A percentile compares a stretch with the other conserved stretches of the same genome.
phyloP scores from a whole-genome alignment of 2,888 invertebrate genomes.

The Venusia cambrica region DNA sequence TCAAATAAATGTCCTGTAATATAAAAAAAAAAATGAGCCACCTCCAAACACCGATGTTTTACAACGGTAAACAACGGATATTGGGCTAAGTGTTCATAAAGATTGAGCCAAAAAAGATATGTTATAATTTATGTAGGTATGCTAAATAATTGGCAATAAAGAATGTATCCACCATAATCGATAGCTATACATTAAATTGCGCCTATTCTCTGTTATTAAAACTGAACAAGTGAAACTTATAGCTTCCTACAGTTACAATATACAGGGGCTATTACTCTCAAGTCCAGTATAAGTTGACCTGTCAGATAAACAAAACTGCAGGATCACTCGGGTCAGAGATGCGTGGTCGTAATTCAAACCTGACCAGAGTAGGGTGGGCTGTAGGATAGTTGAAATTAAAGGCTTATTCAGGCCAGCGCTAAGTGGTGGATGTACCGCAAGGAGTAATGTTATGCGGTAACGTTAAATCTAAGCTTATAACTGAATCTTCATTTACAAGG shows the following conservation, averaged over 20 bases:
- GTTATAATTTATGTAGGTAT: no score
- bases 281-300: constrained; percentile 44
- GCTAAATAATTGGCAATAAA: no score
- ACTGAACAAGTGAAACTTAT: constrained; percentile 51
- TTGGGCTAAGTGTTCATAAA: no score
- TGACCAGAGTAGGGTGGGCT: constrained; percentile 42
- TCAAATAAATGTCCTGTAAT: no score
- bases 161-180: constrained; percentile 15
- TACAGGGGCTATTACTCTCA: constrained; percentile 36
- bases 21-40: no score
- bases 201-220: constrained; percentile 46
- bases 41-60: no score
- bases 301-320: constrained; percentile 40
- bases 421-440: constrained; percentile 52
- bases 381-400: constrained; percentile 30
- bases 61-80: no score
- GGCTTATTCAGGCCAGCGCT: constrained; percentile 38
- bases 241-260: constrained; percentile 47
- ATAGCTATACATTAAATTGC: constrained; percentile 23
- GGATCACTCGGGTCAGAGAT: constrained; percentile 44
- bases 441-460: constrained; percentile 59
- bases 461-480: constrained; percentile 61
- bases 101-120: no score
- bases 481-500: constrained; percentile 54
- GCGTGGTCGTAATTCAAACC: constrained; percentile 44